These are phyloP conservation scores for Anoplius nigerrimus DNA, from an alignment of 2,888 invertebrate species.

Conservation along the genomic window DNA sequence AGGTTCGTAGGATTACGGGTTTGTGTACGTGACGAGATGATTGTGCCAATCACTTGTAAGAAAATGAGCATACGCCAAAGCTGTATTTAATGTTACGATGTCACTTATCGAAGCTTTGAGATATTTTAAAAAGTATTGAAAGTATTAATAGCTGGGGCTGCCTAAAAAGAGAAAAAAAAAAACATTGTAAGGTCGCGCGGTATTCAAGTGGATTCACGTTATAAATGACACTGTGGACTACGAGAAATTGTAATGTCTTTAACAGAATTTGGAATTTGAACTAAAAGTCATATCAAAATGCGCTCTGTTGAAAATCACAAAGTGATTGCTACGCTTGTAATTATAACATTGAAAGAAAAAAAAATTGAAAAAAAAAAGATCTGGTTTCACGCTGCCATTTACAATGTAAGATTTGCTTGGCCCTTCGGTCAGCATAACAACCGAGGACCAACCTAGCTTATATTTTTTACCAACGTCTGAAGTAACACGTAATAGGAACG, in stretches of 20 bases:
- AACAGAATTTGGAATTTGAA: too few species aligned
- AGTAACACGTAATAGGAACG: conserved; percentile 41
- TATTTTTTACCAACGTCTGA: conserved; percentile 61
- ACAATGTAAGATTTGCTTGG: conserved; percentile 61
- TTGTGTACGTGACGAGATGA: neutral
- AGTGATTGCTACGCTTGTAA: conserved; percentile 29
- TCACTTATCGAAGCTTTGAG: conserved; percentile 1
- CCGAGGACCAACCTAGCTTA: conserved; percentile 67
- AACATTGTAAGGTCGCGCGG: neutral
- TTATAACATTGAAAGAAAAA: conserved; percentile 17
- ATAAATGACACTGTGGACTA: too few species aligned
- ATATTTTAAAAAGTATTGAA: neutral
- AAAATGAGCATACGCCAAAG: neutral
- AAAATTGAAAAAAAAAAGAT: conserved; percentile 13
- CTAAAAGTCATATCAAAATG: too few species aligned
- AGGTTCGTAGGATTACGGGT: too few species aligned
- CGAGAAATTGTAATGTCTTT: too few species aligned
- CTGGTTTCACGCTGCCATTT: conserved; percentile 36
- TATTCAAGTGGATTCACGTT: too few species aligned
- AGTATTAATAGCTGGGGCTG: neutral
- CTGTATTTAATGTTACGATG: conserved; percentile 1
- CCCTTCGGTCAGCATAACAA: conserved; percentile 63
- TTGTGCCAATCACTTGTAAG: conserved; percentile 1
- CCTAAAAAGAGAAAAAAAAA: too few species aligned
- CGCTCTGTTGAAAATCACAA: neutral